Evolutionary conservation across 2,888 invertebrate species (phyloP).

Genomic region (Cecidostiba fungosa): DNA sequence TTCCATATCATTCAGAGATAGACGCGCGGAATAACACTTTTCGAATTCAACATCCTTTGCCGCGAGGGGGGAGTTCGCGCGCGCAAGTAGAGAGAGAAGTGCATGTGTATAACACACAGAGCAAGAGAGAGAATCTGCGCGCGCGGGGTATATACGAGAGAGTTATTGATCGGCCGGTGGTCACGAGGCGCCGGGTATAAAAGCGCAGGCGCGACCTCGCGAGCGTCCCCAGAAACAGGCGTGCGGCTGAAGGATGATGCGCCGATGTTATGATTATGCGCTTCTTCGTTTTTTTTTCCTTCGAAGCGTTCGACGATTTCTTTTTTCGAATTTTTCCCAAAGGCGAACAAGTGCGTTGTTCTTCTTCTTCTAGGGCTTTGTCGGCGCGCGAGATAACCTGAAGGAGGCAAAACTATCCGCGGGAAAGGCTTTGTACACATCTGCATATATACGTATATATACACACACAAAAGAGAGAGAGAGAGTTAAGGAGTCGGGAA

Average conservation of each 20-base stretch:
- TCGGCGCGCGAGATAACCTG: slow-evolving; percentile 42
- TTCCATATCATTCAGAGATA: slow-evolving; percentile 80
- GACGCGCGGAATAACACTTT: slow-evolving; percentile 80
- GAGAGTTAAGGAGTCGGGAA: slow-evolving; percentile 18
- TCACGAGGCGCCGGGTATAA: slow-evolving; percentile 79
- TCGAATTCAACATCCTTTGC: slow-evolving; percentile 79
- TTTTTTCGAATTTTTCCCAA: neutral
- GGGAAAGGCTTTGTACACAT: neutral
- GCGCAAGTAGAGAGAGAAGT: slow-evolving; percentile 7
- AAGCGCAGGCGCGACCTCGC: slow-evolving; percentile 78
- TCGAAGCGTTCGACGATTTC: neutral
- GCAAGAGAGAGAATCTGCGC: slow-evolving; percentile 58
- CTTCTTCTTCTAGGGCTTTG: slow-evolving; percentile 18
- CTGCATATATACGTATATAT: neutral
- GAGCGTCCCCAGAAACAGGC: slow-evolving; percentile 47
- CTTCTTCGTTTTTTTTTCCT: neutral
- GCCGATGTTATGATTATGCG: slow-evolving; percentile 21
- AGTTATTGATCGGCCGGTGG: slow-evolving; percentile 76
- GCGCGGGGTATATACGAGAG: slow-evolving; percentile 63
- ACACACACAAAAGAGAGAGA: slow-evolving; percentile 12
- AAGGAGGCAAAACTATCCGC: slow-evolving; percentile 66
- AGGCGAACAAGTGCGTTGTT: slow-evolving; percentile 25
- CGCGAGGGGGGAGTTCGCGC: slow-evolving; percentile 40
- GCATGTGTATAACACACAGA: neutral
- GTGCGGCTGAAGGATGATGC: slow-evolving; percentile 40